phyloP scores from a whole-genome alignment of 1,140 invertebrate genomes.

The Chironomus tepperi region DNA sequence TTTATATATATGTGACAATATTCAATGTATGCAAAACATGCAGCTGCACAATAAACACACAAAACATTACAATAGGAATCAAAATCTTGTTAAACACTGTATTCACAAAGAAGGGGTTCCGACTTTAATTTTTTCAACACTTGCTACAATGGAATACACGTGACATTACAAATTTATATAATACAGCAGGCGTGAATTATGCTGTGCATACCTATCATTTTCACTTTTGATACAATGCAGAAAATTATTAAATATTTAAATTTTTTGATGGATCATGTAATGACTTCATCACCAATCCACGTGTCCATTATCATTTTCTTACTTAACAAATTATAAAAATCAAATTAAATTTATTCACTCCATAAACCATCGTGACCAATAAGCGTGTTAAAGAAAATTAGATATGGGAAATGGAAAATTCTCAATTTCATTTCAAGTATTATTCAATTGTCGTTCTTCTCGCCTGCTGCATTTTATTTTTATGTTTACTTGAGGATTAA shows the following conservation, averaged over 20 bases:
- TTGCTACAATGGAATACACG: slow-evolving; percentile 4
- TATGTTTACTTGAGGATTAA: no score
- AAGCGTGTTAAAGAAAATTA: slow-evolving; percentile 17
- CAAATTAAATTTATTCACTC: slow-evolving; percentile 8
- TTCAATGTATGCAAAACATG: not conserved
- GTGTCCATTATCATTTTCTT: not conserved
- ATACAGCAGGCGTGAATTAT: not conserved
- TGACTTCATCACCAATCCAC: slow-evolving; percentile 7
- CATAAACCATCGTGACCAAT: slow-evolving; percentile 17
- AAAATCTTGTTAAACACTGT: slow-evolving; percentile 18
- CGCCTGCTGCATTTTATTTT: not conserved
- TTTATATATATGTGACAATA: slow-evolving; percentile 8
- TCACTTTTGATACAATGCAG: not conserved
- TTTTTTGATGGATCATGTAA: slow-evolving; percentile 5
- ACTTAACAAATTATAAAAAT: not conserved
- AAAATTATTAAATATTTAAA: slow-evolving; percentile 3
- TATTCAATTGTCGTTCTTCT: not conserved
- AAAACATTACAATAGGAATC: not conserved
- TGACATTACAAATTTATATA: slow-evolving; percentile 16
- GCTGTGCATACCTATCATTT: not conserved
- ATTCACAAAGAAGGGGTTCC: not conserved
- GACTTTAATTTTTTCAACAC: slow-evolving; percentile 16
- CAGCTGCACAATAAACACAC: slow-evolving; percentile 21
- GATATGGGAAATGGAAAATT: slow-evolving; percentile 16
- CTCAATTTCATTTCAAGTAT: not conserved